These are phyloP conservation scores for Hirtodrosophila cameraria DNA, from an alignment of 2,888 invertebrate species.

Conservation along the genomic window DNA sequence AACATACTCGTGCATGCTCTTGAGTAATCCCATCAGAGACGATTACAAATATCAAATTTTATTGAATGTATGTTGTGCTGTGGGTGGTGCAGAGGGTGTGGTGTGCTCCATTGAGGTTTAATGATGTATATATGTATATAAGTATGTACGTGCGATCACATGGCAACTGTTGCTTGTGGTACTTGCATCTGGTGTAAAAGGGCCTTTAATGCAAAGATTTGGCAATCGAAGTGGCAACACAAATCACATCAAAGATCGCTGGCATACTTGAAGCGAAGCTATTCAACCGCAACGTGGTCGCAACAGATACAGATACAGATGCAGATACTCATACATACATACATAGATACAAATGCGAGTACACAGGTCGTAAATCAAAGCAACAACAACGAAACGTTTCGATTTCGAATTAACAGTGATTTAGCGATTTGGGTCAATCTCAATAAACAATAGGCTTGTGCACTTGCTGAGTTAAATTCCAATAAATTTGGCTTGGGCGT, in stretches of 20 bases:
- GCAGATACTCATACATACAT: slow-evolving; percentile 21
- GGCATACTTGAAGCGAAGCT: slow-evolving; percentile 63
- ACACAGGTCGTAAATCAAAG: slow-evolving; percentile 19
- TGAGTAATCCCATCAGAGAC: slow-evolving; percentile 61
- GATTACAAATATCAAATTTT: slow-evolving; percentile 61
- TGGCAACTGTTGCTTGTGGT: slow-evolving; percentile 54
- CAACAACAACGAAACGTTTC: slow-evolving; percentile 34
- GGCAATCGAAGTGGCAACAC: slow-evolving; percentile 62
- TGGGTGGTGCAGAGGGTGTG: slow-evolving; percentile 19
- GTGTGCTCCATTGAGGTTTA: slow-evolving; percentile 48
- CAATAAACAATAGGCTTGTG: slow-evolving; percentile 57
- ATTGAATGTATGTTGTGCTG: slow-evolving; percentile 11
- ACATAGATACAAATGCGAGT: slow-evolving; percentile 14
- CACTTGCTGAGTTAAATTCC: slow-evolving; percentile 56
- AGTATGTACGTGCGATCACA: slow-evolving; percentile 60
- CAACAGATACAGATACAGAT: slow-evolving; percentile 45
- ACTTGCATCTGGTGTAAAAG: slow-evolving; percentile 59
- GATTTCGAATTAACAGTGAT: slow-evolving; percentile 38
- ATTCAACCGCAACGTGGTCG: slow-evolving; percentile 77
- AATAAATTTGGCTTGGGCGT: slow-evolving; percentile 45
- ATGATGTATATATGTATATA: slow-evolving; percentile 34
- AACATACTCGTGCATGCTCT: slow-evolving; percentile 32
- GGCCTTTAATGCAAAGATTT: slow-evolving; percentile 74
- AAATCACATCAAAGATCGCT: slow-evolving; percentile 69
- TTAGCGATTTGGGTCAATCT: slow-evolving; percentile 70